Conservation (phyloP, 2,888 invertebrate genomes). For the Oxyteleia sp. region DNA sequence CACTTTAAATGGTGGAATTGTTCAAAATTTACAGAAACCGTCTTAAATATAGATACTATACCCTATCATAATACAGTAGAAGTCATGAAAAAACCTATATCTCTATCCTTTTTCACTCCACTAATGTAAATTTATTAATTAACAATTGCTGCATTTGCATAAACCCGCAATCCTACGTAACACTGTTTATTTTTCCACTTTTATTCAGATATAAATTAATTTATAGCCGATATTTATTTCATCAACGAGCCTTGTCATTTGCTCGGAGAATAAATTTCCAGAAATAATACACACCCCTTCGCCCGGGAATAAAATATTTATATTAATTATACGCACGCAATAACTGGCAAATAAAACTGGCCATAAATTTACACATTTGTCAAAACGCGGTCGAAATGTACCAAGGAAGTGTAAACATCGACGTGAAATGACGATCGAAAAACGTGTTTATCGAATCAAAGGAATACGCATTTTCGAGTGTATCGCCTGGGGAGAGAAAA, state of each 20-base stretch:
- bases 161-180: neutral
- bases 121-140: neutral
- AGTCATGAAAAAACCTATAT: neutral
- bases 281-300: neutral
- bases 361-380: neutral
- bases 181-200: neutral
- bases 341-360: neutral
- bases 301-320: constrained; percentile 1
- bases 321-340: neutral
- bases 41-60: too few species aligned
- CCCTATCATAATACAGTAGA: too few species aligned
- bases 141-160: neutral
- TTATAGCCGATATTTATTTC: constrained; percentile 1
- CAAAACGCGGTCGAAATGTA: constrained; percentile 22
- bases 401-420: constrained; percentile 56
- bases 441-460: constrained; percentile 38
- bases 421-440: constrained; percentile 65
- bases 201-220: neutral
- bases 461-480: constrained; percentile 2
- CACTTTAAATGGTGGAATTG: too few species aligned
- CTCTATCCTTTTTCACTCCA: too few species aligned
- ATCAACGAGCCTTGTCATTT: neutral
- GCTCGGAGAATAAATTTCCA: neutral
- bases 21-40: too few species aligned
- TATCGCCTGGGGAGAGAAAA: neutral